These are phyloP conservation scores for Nibea albiflora DNA, from an alignment of 2,113 vertebrate species.

Conservation along the genomic window DNA sequence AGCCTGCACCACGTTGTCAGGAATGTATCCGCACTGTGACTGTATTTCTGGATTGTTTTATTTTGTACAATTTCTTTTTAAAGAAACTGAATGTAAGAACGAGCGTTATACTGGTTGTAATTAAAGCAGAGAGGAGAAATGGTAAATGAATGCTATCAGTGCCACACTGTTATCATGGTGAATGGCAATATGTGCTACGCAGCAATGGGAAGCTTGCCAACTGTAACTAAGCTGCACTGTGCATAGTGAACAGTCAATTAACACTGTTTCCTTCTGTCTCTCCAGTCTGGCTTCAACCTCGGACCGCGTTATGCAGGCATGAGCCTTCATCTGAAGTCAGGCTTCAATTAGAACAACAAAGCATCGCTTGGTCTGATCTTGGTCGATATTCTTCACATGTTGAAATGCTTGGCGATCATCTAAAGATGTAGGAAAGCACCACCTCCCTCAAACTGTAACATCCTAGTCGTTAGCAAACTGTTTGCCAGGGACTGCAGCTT, in stretches of 20 bases:
- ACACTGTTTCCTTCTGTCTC: background rate
- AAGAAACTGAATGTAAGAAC: no score
- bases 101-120: no score
- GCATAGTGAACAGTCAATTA: background rate
- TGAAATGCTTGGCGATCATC: background rate
- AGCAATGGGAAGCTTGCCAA: background rate
- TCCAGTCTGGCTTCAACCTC: background rate
- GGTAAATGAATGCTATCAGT: no score
- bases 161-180: background rate
- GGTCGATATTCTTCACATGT: background rate
- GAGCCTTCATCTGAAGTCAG: background rate
- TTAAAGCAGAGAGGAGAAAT: no score
- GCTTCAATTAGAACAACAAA: constrained; percentile 4
- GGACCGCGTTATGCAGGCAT: background rate
- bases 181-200: no score
- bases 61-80: no score
- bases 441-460: background rate
- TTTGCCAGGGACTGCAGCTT: constrained; percentile 15
- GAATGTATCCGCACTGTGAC: no score
- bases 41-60: no score
- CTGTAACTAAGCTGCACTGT: background rate
- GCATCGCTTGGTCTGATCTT: background rate
- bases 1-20: no score
- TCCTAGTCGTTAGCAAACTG: background rate
- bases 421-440: constrained; percentile 8